phyloP scores from a whole-genome alignment of 1,140 invertebrate species.

The Plutomurus gul region DNA sequence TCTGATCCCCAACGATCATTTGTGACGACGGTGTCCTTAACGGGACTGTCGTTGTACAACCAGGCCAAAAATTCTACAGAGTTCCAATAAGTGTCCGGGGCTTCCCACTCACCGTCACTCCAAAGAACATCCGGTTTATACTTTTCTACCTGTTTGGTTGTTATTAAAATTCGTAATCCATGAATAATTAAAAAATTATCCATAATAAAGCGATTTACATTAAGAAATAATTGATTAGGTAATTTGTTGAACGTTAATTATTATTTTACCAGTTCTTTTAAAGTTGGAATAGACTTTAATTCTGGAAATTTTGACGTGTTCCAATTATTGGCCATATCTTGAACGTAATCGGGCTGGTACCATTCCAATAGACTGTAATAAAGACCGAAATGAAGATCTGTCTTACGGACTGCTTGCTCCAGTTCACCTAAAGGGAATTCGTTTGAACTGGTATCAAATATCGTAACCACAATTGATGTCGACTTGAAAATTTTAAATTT shows the following conservation, averaged over 20 bases:
- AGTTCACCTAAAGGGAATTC: too few relatives aligned
- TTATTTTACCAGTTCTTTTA: too few relatives aligned
- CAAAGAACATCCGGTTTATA: slow-evolving; percentile 90
- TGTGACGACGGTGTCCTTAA: too few relatives aligned
- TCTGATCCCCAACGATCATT: slow-evolving; percentile 85
- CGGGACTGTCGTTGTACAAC: too few relatives aligned
- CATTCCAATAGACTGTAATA: slow-evolving; percentile 64
- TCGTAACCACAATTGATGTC: too few relatives aligned
- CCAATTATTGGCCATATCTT: slow-evolving; percentile 56
- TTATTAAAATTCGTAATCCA: slow-evolving; percentile 70
- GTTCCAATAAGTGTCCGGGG: slow-evolving; percentile 54
- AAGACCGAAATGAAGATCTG: slow-evolving; percentile 60
- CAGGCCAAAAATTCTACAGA: slow-evolving; percentile 82
- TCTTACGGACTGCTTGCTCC: slow-evolving; percentile 57
- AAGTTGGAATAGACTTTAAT: too few relatives aligned
- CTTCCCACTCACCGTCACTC: slow-evolving; percentile 92
- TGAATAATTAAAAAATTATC: too few relatives aligned
- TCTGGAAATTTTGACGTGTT: too few relatives aligned
- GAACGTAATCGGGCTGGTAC: slow-evolving; percentile 57
- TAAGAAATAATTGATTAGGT: too few relatives aligned
- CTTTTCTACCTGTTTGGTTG: slow-evolving; percentile 57
- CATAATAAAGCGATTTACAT: too few relatives aligned
- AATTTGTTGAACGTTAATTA: slow-evolving; percentile 55
- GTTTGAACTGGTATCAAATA: too few relatives aligned
- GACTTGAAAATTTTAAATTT: too few relatives aligned